phyloP scores from a whole-genome alignment of 2,797 vertebrate species.

The Distichodus sexfasciatus region DNA sequence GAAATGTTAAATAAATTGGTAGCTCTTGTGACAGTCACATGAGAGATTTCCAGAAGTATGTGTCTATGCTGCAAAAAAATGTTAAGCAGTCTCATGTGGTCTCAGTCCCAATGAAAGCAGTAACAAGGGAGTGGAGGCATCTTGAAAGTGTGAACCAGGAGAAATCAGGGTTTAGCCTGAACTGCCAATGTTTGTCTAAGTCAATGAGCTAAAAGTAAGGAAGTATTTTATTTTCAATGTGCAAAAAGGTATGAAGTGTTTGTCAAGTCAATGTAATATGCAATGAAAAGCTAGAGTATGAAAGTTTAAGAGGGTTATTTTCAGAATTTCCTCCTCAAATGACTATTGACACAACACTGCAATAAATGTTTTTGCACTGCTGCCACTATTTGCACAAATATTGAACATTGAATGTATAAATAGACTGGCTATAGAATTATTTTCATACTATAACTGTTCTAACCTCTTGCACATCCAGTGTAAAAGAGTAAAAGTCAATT shows the following conservation, averaged over 20 bases:
- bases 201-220: constrained; percentile 3
- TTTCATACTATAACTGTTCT: no score
- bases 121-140: constrained; percentile 40
- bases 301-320: neutral
- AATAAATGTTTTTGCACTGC: no score
- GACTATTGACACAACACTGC: no score
- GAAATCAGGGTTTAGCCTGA: constrained; percentile 38
- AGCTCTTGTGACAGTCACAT: constrained; percentile 54
- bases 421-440: no score
- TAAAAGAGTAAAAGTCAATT: no score
- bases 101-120: no score
- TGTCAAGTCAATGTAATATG: neutral
- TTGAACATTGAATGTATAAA: no score
- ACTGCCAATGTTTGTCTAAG: constrained; percentile 13
- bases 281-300: neutral
- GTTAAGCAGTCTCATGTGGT: constrained; percentile 57
- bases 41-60: constrained; percentile 44
- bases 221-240: constrained; percentile 6
- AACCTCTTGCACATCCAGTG: no score
- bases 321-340: no score
- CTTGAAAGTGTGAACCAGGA: constrained; percentile 41
- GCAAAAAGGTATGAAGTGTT: neutral
- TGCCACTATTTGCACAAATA: no score
- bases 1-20: constrained; percentile 46
- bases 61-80: constrained; percentile 44